A percentile compares a stretch with the other conserved stretches of the same genome.
phyloP scores from a whole-genome alignment of 2,797 vertebrate species.

The Cetoscarus ocellatus region DNA sequence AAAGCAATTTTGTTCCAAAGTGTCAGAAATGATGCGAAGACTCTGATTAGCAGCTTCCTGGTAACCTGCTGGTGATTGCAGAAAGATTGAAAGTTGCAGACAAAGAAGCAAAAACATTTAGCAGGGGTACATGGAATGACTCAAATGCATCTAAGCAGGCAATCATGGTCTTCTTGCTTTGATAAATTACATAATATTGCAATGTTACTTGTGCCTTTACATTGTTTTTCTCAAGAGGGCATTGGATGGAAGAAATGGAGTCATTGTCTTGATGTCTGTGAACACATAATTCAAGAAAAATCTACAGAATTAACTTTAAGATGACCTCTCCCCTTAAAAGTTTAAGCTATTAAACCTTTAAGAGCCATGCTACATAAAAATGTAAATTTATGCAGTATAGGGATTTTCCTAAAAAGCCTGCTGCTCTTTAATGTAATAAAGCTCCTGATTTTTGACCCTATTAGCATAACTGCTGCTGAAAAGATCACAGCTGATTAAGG shows the following conservation, averaged over 20 bases:
- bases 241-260: not conserved
- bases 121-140: not conserved
- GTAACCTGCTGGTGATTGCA: constrained; percentile 28
- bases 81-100: constrained; percentile 12
- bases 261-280: not conserved
- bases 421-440: not conserved
- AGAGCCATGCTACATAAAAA: not conserved
- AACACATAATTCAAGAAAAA: not conserved
- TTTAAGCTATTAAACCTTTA: not conserved
- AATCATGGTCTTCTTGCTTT: not conserved
- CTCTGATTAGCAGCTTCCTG: constrained; percentile 25
- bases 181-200: constrained; percentile 1
- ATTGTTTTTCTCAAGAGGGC: not conserved
- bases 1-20: constrained; percentile 52
- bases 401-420: not conserved
- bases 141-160: not conserved
- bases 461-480: not conserved
- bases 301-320: not conserved
- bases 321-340: too few relatives aligned
- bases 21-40: constrained; percentile 34
- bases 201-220: not conserved
- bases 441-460: not conserved
- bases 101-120: constrained; percentile 8
- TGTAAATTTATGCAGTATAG: constrained; percentile 6
- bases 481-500: not conserved